Evolutionary conservation across 2,888 invertebrate genomes (phyloP), one percentile per base, ranked within the genome.

Genomic region (Dryobotodes eremita): DNA sequence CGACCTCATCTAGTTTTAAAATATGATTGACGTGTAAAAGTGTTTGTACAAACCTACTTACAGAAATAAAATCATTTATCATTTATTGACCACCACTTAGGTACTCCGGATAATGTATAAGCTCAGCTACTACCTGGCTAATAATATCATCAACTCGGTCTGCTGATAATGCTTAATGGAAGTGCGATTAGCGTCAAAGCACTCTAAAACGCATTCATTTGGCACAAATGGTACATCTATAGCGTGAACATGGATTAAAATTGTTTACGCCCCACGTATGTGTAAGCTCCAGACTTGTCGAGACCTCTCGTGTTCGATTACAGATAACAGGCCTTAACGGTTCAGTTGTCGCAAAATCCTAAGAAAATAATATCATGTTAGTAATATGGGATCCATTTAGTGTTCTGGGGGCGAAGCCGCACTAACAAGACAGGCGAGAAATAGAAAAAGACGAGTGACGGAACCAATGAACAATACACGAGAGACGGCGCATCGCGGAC

Each of bases 141-240:
- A 71, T 80, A 71, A 23, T 62, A 62, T 64, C 26, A 68, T 61
- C 23, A 36, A 71, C 13, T 50, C 42, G 26, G 64, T 76, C 65
- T 20, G 42, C 36, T 59, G 77, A 66, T 66, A 82, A 75, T 66
- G 23, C 53, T 26, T 61, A 75, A 70, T 70, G 65, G n/a, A 79
- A 65, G 15, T 53, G 36, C 36, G 26, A 80, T 78, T 83, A 77
- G 31, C 68, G 46, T 83, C 83, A 83, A 48, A 48, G 69, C 79
- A 79, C 69, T 80, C 57, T 59, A 61, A 79, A 64, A 79, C 46
- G 64, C 79, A 65, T 83, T 70, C 11, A 65, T 66, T 84, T 70
- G 53, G 70, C 59, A 65, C 79, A 78, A 80, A 46, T 69, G 17
- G 42, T 83, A 46, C 46, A 64, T 83, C 26, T 57, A 64, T 50